A percentile compares a stretch with the other conserved stretches of the same genome.
These are phyloP conservation scores for Hetaerina americana DNA, from an alignment of 1,140 invertebrate species.

Conservation along the genomic window DNA sequence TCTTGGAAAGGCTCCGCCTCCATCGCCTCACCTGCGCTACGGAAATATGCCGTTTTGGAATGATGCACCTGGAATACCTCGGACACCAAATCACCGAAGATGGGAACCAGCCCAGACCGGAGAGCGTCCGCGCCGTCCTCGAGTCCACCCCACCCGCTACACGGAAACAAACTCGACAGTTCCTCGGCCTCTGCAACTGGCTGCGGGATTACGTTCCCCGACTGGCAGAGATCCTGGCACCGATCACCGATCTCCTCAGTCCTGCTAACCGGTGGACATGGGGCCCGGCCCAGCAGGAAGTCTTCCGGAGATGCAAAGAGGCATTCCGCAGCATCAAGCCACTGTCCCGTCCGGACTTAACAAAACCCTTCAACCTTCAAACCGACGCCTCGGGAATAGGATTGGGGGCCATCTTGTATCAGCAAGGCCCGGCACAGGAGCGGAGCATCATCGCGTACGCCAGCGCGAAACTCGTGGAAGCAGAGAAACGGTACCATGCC, in stretches of 20 bases:
- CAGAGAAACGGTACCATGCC: neutral
- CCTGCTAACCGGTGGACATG: neutral
- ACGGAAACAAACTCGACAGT: constrained; percentile 8
- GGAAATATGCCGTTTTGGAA: neutral
- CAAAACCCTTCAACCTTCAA: neutral
- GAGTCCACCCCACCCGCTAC: constrained; percentile 6
- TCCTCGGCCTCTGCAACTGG: constrained; percentile 19
- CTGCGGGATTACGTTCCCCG: constrained; percentile 18
- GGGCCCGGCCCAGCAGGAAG: neutral
- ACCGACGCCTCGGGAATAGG: neutral
- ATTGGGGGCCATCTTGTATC: neutral
- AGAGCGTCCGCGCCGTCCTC: neutral
- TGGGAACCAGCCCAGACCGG: neutral
- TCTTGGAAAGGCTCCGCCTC: neutral
- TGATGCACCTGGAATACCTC: neutral
- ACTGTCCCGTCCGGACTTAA: neutral
- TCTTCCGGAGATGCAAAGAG: neutral
- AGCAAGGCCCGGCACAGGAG: neutral
- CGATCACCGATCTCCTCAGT: constrained; percentile 14
- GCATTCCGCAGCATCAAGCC: neutral
- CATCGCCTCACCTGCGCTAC: neutral
- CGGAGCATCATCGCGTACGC: neutral
- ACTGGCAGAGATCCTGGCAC: constrained; percentile 11
- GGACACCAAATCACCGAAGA: neutral
- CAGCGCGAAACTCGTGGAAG: neutral